Conservation (phyloP, 1,140 invertebrate species). For the Wiebesia pumilae region DNA sequence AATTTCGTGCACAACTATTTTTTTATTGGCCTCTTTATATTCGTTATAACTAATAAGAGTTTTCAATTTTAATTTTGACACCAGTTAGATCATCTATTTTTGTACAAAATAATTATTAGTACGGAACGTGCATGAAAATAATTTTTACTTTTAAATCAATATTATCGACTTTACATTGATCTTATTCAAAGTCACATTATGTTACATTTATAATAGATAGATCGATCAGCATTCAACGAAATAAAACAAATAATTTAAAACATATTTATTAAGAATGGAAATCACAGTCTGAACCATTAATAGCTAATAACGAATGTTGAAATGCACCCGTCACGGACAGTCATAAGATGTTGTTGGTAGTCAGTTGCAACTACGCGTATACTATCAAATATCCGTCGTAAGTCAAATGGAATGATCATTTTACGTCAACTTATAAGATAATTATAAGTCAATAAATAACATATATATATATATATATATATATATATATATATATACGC, state of each 20-base stretch:
- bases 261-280: not conserved
- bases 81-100: not conserved
- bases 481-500: no score
- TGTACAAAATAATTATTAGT: not conserved
- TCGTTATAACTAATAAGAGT: not conserved
- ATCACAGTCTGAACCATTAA: not conserved
- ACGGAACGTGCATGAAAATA: not conserved
- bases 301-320: slow-evolving; percentile 6
- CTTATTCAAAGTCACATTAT: not conserved
- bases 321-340: not conserved
- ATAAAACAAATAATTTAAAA: slow-evolving; percentile 8
- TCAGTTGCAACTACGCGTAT: not conserved
- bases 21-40: not conserved
- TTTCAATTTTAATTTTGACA: not conserved
- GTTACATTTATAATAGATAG: not conserved
- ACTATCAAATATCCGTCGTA: slow-evolving; percentile 1
- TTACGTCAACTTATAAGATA: slow-evolving; percentile 16
- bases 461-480: not conserved
- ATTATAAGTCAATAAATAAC: not conserved
- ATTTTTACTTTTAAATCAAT: not conserved
- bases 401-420: not conserved
- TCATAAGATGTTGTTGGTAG: slow-evolving; percentile 3
- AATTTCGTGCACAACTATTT: no score
- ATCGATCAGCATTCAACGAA: not conserved
- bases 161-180: not conserved